phyloP scores from a whole-genome alignment of 2,888 invertebrate species.

The Agrotis puta region DNA sequence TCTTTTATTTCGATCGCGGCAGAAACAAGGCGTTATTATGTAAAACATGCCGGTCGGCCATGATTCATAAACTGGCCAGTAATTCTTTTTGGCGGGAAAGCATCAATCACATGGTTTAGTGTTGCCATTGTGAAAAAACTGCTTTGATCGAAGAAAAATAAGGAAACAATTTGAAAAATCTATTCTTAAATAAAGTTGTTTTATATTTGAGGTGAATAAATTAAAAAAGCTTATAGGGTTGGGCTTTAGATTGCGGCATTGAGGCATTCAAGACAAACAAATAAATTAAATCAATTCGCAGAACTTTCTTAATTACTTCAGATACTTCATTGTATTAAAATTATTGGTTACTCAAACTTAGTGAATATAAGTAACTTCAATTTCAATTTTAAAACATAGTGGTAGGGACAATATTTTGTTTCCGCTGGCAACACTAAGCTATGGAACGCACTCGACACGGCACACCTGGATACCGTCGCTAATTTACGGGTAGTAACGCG shows the following conservation, averaged over 20 bases:
- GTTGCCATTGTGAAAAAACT: constrained; percentile 46
- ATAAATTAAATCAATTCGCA: constrained; percentile 2
- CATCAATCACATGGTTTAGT: constrained; percentile 72
- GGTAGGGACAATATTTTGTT: constrained; percentile 43
- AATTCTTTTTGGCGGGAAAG: constrained; percentile 71
- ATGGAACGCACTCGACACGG: constrained; percentile 62
- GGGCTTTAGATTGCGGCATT: too few relatives aligned
- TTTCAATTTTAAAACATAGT: not conserved
- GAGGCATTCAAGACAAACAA: not conserved
- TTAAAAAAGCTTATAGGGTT: not conserved
- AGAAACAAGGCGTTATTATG: constrained; percentile 71
- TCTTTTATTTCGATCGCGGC: constrained; percentile 64
- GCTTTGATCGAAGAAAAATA: not conserved
- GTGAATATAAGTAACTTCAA: not conserved
- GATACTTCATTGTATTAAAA: not conserved
- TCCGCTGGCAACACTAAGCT: constrained; percentile 62
- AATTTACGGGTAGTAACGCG: constrained; percentile 64
- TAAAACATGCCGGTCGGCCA: constrained; percentile 66
- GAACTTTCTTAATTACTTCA: constrained; percentile 1
- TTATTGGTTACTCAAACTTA: not conserved
- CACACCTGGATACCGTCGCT: constrained; percentile 65
- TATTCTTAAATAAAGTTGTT: not conserved
- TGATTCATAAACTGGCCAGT: constrained; percentile 73
- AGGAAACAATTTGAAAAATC: not conserved
- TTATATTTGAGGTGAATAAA: not conserved